Evolutionary conservation across 2,797 vertebrate species (phyloP).

Genomic region (Gouania willdenowi): DNA sequence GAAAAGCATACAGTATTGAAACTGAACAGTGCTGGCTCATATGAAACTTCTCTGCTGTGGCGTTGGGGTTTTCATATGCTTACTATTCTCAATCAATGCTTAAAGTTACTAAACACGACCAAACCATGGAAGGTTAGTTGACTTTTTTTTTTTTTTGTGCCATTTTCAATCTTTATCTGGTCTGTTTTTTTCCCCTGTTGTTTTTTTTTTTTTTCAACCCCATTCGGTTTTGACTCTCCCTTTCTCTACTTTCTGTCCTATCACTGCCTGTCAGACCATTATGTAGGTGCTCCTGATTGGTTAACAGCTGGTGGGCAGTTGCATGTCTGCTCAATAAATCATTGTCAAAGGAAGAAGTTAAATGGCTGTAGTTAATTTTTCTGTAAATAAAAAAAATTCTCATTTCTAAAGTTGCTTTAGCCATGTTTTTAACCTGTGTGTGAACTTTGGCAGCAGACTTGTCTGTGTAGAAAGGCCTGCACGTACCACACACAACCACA

Average conservation of each 20-base stretch:
- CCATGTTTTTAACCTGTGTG: slow-evolving; percentile 44
- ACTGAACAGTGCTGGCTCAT: not conserved
- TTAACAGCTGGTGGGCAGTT: slow-evolving; percentile 17
- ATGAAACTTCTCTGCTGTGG: slow-evolving; percentile 10
- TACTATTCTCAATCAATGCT: not conserved
- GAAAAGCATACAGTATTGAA: slow-evolving; percentile 16
- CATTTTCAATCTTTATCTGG: too few species aligned
- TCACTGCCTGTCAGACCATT: slow-evolving; percentile 5
- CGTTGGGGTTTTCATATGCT: slow-evolving; percentile 2
- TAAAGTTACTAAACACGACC: not conserved
- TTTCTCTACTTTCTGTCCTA: slow-evolving; percentile 5
- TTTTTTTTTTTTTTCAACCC: not conserved
- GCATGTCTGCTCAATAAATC: slow-evolving; percentile 26
- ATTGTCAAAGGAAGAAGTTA: slow-evolving; percentile 1
- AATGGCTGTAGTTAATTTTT: not conserved
- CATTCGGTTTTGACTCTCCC: slow-evolving; percentile 2
- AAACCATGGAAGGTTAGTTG: not conserved
- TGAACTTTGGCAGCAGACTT: slow-evolving; percentile 45
- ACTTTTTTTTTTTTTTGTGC: too few species aligned
- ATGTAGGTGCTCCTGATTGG: slow-evolving; percentile 16
- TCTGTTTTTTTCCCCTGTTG: slow-evolving; percentile 3
- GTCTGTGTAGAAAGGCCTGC: slow-evolving; percentile 32
- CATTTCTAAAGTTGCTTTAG: not conserved
- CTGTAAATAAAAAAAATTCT: not conserved
- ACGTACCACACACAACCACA: slow-evolving; percentile 12